Evolutionary conservation across 2,888 invertebrate genomes (phyloP), one percentile per base, ranked within the genome.

Genomic region (Plutella xylostella): DNA sequence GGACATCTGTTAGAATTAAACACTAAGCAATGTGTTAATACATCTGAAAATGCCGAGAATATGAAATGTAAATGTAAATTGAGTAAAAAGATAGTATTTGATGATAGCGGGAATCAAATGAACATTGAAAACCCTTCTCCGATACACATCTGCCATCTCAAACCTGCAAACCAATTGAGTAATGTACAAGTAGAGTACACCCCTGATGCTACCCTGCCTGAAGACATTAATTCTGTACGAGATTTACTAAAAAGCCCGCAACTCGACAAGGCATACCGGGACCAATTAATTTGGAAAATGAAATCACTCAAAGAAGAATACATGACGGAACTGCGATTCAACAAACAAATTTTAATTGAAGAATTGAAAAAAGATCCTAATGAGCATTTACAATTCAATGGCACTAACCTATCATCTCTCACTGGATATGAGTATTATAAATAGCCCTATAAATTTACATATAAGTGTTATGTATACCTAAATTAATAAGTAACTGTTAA

Each of bases 21-120:
- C 28, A 55, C 2, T 22, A 38, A 33, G 28, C 9, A 28, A n/a
- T 14, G 57, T 38, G 37, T 48, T 18, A 37, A 19, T 5, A 19
- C 18, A 11, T 12, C 14, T 37, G n/a, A 1, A 6, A 11, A 20
- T 37, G 37, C 18, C 9, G 37, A 37, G 48, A 46, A 50, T 7
- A 56, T 12, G 19, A 28, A 61, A 45, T 83, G 80, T 51, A 52
- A 54, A 2, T 80, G 79, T 53, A 51, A 50, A 43, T 47, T 53
- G 1, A 76, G 72, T 30, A 76, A 61, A 48, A 82, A 76, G 55
- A 73, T 74, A 42, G 53, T 78, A 6, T 83, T 75, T 63, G 72
- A 74, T 53, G 82, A 83, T 22, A 63, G 77, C 6, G 83, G 82
- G 1, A 54, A 65, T 30, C 60, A 72, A 53, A 51, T 58, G 19